Conservation (phyloP, 30 jellyfish, hydroid and myxozoan genomes). For the Catostylus mosaicus region DNA sequence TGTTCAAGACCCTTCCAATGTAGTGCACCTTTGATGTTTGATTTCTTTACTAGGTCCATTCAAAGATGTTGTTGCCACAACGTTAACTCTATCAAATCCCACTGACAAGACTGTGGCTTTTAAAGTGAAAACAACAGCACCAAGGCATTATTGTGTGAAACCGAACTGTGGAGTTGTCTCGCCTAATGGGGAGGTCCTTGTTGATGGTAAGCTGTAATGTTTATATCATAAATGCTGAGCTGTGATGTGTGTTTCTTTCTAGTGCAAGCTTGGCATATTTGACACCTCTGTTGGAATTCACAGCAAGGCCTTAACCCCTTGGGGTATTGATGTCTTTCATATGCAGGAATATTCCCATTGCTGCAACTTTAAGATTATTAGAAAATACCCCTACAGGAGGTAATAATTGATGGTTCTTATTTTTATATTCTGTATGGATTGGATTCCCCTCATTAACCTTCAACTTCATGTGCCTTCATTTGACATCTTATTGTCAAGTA, state of each 20-base stretch:
- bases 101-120: slow-evolving; percentile 80
- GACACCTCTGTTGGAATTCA: background rate
- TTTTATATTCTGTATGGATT: no score
- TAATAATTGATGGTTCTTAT: no score
- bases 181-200: slow-evolving; percentile 76
- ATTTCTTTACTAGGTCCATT: slow-evolving; percentile 82
- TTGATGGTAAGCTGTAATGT: slow-evolving; percentile 84
- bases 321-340: no score
- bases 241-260: background rate
- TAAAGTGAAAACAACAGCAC: slow-evolving; percentile 97
- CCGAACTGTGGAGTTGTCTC: slow-evolving; percentile 90
- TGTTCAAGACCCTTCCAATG: no score
- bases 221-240: background rate
- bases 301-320: no score
- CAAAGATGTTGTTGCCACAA: slow-evolving; percentile 94
- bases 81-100: slow-evolving; percentile 81
- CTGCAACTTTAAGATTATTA: no score
- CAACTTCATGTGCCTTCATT: no score
- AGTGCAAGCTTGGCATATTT: background rate
- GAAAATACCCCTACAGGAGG: no score
- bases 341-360: no score
- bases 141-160: slow-evolving; percentile 92
- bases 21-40: no score
- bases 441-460: no score
- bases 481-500: no score